Percentiles rank a stretch among this genome's conserved stretches.
phyloP scores from a whole-genome alignment of 1,140 invertebrate species.

The Matsumurasca onukii region DNA sequence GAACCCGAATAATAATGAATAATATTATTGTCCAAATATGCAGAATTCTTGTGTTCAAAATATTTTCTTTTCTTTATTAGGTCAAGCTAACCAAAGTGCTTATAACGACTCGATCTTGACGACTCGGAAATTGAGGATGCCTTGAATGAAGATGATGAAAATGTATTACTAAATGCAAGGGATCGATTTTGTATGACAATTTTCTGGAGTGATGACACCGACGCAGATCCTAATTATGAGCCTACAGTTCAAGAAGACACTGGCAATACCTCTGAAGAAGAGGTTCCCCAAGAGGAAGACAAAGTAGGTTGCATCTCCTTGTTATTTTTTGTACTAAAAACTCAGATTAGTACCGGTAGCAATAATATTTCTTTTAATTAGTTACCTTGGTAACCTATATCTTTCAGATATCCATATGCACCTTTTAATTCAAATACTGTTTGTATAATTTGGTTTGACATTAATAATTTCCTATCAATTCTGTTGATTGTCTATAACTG shows the following conservation, averaged over 20 bases:
- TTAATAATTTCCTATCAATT: background rate
- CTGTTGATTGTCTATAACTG: background rate
- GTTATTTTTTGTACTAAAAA: too few species aligned
- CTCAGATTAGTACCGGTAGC: too few species aligned
- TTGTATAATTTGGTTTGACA: background rate
- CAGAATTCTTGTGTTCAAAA: too few species aligned
- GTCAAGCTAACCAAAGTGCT: background rate
- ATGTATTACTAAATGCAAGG: background rate
- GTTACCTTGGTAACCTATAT: too few species aligned
- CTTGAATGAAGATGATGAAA: constrained; percentile 7
- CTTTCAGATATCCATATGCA: background rate
- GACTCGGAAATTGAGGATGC: background rate
- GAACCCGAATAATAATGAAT: too few species aligned
- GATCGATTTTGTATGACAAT: background rate
- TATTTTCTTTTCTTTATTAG: background rate
- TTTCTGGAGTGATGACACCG: background rate
- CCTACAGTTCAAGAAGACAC: background rate
- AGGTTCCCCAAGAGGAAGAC: too few species aligned
- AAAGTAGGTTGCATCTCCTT: too few species aligned
- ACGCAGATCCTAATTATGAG: constrained; percentile 6
- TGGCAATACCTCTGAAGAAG: background rate
- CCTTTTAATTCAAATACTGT: background rate
- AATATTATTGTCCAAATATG: too few species aligned
- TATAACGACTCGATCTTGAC: background rate
- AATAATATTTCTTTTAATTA: too few species aligned